Base-by-base conservation (phyloP, 2,888 invertebrate species). In the Drosophila testacea region DNA sequence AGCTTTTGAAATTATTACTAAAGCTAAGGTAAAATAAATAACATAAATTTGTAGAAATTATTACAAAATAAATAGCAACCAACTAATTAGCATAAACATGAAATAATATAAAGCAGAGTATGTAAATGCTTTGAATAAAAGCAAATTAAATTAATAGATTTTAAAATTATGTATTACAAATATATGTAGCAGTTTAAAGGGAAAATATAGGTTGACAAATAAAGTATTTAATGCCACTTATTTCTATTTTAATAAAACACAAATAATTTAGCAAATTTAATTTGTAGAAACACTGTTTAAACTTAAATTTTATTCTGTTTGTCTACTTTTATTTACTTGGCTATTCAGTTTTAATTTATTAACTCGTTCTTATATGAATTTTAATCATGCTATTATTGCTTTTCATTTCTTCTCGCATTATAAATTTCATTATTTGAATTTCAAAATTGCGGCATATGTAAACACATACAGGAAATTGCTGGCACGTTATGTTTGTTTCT, bases 391-490 rank as follows among this genome's bases (percentile, higher is more conserved):
- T 51, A n/a, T 30, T n/a, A 30, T 28, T 38, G 27, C 4, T 62
- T 13, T 30, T n/a, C 51, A 51, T 22, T 30, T 9, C 27, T 44
- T 22, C 36, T 32, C 7, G 11, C 36, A 1, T 50, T 34, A 64
- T 64, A 52, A 59, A 60, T 51, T 62, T 36, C 52, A 51, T 51
- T 44, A 55, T 34, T 55, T 44, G 13, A 34, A 72, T 34, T 42
- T 42, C 32, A 7, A 56, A 60, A 61, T 39, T 47, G 16, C 41
- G 32, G 32, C 34, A 59, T 55, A 51, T 7, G 50, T 57, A 64
- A 77, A 69, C 62, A 66, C 38, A 56, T 22, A 47, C 59, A 62
- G 78, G 75, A 77, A 71, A 78, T 54, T 42, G n/a, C 30, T 30
- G 36, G 28, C 41, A 41, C 28, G n/a, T 44, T 59, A 47, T 57